Percentiles rank a stretch among this genome's conserved stretches.
phyloP scores from a whole-genome alignment of 2,888 invertebrate genomes.

The Hydroisotoma schaefferi region DNA sequence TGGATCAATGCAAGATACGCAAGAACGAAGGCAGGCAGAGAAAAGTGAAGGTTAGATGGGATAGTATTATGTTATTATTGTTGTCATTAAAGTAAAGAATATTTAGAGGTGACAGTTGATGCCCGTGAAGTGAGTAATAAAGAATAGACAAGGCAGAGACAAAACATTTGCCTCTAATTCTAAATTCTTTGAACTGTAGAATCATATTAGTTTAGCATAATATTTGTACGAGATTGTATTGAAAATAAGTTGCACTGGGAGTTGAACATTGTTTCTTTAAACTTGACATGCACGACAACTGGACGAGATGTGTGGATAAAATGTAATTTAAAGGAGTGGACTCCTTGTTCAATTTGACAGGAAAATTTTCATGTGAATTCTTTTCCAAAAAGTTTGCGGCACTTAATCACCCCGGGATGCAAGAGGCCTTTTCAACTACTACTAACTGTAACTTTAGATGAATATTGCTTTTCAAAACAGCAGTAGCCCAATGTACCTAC shows the following conservation, averaged over 20 bases:
- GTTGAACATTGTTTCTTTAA: not conserved
- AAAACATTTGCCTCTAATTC: too few relatives aligned
- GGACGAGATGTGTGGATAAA: slow-evolving; percentile 1
- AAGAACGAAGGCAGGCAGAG: too few relatives aligned
- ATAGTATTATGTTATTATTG: too few relatives aligned
- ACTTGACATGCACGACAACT: slow-evolving; percentile 11
- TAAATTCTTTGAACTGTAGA: too few relatives aligned
- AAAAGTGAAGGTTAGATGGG: too few relatives aligned
- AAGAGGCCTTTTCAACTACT: not conserved
- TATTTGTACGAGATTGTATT: not conserved
- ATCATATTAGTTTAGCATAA: too few relatives aligned
- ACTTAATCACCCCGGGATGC: slow-evolving; percentile 8
- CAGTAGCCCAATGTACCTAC: too few relatives aligned
- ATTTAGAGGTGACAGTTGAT: too few relatives aligned
- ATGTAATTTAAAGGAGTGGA: slow-evolving; percentile 10
- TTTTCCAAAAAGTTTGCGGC: slow-evolving; percentile 5
- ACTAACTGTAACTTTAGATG: not conserved
- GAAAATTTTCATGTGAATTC: slow-evolving; percentile 14
- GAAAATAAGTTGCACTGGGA: not conserved
- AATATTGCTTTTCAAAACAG: not conserved
- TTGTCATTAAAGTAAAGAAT: too few relatives aligned
- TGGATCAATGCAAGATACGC: too few relatives aligned
- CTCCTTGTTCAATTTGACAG: slow-evolving; percentile 5
- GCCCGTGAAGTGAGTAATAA: too few relatives aligned
- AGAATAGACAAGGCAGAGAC: too few relatives aligned